Conservation (phyloP, 1,140 invertebrate genomes). For the Magallana angulata region DNA sequence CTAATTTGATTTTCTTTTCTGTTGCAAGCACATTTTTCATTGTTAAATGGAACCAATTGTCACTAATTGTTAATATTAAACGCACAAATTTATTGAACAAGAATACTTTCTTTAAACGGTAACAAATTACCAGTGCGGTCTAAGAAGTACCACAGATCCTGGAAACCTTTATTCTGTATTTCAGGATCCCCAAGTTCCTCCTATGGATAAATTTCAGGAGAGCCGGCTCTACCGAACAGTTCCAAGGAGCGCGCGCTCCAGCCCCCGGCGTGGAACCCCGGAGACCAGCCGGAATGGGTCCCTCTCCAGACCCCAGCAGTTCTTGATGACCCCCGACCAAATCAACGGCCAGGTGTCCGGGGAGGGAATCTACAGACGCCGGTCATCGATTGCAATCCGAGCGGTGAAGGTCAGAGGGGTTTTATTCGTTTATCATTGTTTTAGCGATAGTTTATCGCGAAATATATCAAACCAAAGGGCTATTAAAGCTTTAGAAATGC, state of each 20-base stretch:
- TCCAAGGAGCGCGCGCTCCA: background rate
- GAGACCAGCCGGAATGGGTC: slow-evolving; percentile 4
- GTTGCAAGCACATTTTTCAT: too few relatives aligned
- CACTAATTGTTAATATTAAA: too few relatives aligned
- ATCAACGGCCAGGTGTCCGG: background rate
- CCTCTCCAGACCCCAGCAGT: background rate
- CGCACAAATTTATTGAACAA: too few relatives aligned
- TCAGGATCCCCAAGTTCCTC: background rate
- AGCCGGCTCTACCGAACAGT: background rate
- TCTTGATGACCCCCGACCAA: background rate
- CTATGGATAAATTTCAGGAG: slow-evolving; percentile 7
- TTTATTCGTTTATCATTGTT: background rate
- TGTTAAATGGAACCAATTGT: too few relatives aligned
- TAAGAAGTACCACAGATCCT: too few relatives aligned
- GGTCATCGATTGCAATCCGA: slow-evolving; percentile 7
- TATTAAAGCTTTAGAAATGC: background rate
- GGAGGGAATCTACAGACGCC: background rate
- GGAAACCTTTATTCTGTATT: background rate
- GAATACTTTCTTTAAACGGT: too few relatives aligned
- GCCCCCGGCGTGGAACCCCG: background rate
- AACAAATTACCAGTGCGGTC: too few relatives aligned
- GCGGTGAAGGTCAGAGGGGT: background rate
- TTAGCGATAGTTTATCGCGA: background rate
- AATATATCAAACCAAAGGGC: background rate
- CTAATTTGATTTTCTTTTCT: too few relatives aligned